Percentiles rank a stretch among this genome's conserved stretches.
These are phyloP conservation scores for Xenus cinereus DNA, from an alignment of 2,113 vertebrate species.

Conservation along the genomic window DNA sequence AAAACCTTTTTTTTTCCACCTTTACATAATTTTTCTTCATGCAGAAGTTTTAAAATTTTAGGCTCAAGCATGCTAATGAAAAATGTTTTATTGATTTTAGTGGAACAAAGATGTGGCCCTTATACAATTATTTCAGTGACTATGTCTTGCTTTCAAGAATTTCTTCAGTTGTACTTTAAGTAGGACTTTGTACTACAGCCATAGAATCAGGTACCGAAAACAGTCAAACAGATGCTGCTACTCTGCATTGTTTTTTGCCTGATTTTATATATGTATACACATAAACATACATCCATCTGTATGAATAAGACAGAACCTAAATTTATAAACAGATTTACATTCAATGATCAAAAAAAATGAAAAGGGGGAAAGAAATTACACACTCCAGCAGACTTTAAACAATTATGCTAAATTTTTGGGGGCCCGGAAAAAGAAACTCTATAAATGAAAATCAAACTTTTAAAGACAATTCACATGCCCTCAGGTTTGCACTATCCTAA, in stretches of 20 bases:
- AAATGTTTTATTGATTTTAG: not conserved
- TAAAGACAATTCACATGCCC: not conserved
- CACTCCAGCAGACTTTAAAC: not conserved
- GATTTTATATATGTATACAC: not conserved
- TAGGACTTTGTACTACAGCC: not conserved
- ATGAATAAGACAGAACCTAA: not conserved
- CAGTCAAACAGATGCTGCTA: not conserved
- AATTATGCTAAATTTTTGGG: not conserved
- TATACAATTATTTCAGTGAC: not conserved
- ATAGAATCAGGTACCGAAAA: not conserved
- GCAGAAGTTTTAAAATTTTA: not conserved
- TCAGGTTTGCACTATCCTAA: fast-evolving
- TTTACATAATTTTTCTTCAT: not conserved
- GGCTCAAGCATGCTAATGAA: not conserved
- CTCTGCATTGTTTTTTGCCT: not conserved
- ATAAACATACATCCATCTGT: not conserved
- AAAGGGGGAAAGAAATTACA: not conserved
- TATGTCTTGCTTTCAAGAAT: not conserved
- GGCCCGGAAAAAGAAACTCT: not conserved
- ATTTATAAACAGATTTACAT: not conserved
- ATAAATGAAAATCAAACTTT: not conserved
- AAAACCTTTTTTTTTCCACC: not conserved
- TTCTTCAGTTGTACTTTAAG: not conserved
- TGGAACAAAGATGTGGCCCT: not conserved
- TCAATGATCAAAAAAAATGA: not conserved